A percentile compares a stretch with the other conserved stretches of the same genome.
Conservation (phyloP, 2,888 invertebrate genomes). For the Diaperis boleti region DNA sequence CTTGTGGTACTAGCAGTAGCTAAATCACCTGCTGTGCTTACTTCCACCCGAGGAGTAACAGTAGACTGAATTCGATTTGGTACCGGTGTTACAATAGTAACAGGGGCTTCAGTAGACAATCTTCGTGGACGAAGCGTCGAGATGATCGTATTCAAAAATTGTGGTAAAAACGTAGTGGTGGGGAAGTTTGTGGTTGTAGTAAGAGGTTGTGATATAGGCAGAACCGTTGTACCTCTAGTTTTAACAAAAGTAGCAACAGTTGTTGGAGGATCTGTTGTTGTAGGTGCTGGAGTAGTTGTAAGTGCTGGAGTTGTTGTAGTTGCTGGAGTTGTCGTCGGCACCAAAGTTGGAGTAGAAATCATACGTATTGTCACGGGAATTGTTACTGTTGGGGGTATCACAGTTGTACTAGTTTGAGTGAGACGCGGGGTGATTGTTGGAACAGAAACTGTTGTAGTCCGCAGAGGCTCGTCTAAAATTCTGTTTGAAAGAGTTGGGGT, state of each 20-base stretch:
- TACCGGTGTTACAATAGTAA: constrained; percentile 31
- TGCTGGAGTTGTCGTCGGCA: too few relatives aligned
- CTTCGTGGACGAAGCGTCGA: constrained; percentile 47
- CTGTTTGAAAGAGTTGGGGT: constrained; percentile 37
- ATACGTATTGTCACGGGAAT: too few relatives aligned
- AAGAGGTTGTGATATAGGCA: constrained; percentile 16
- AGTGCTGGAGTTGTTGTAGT: constrained; percentile 26
- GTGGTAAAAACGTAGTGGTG: constrained; percentile 54
- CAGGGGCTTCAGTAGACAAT: constrained; percentile 27
- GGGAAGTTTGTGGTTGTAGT: constrained; percentile 60
- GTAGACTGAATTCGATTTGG: constrained; percentile 41
- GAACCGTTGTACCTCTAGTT: constrained; percentile 22
- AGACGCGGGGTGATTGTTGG: constrained; percentile 53
- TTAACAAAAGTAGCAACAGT: constrained; percentile 12
- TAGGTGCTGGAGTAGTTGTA: constrained; percentile 43
- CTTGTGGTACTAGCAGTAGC: constrained; percentile 21
- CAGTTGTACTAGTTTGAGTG: constrained; percentile 44
- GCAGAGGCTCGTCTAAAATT: constrained; percentile 38
- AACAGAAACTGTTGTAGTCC: constrained; percentile 32
- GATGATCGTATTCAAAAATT: constrained; percentile 47
- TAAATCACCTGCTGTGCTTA: constrained; percentile 22
- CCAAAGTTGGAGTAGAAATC: too few relatives aligned
- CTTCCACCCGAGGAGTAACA: constrained; percentile 35
- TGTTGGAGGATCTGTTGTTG: constrained; percentile 33
- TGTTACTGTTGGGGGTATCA: constrained; percentile 24